These are phyloP conservation scores for Drosophila auraria DNA, from an alignment of 1,140 invertebrate species.

Conservation along the genomic window DNA sequence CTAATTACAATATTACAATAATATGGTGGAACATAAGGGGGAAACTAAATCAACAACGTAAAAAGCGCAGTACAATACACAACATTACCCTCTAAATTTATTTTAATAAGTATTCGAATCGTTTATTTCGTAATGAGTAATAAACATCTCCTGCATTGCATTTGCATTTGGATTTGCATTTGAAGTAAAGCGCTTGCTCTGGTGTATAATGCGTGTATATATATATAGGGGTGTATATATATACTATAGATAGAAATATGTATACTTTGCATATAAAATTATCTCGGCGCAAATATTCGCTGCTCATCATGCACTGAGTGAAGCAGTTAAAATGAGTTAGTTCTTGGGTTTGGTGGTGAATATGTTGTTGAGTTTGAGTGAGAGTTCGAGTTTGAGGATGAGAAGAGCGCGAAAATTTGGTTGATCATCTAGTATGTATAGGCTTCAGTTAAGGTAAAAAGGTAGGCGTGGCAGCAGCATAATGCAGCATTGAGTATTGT, in stretches of 20 bases:
- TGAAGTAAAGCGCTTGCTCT: constrained; percentile 64
- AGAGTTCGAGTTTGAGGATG: constrained; percentile 18
- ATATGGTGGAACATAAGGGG: constrained; percentile 35
- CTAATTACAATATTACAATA: constrained; percentile 52
- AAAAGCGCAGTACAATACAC: constrained; percentile 61
- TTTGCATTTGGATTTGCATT: constrained; percentile 44
- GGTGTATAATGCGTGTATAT: constrained; percentile 52
- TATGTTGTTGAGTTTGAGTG: constrained; percentile 48
- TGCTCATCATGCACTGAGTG: constrained; percentile 32
- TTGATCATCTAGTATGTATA: constrained; percentile 42
- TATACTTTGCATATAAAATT: constrained; percentile 75
- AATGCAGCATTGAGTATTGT: constrained; percentile 71
- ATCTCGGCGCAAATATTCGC: constrained; percentile 57
- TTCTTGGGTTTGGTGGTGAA: constrained; percentile 67
- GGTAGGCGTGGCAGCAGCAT: constrained; percentile 71
- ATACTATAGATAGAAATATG: constrained; percentile 72
- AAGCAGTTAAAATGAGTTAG: constrained; percentile 73
- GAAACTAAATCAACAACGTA: constrained; percentile 58
- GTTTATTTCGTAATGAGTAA: constrained; percentile 62
- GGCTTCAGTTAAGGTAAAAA: constrained; percentile 70
- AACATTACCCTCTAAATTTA: constrained; percentile 70
- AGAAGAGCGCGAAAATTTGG: constrained; percentile 51
- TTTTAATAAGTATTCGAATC: constrained; percentile 52
- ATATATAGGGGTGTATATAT: constrained; percentile 55
- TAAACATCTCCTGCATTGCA: constrained; percentile 55